Conservation (phyloP, 2,113 vertebrate species). For the Tragelaphus imberbis region DNA sequence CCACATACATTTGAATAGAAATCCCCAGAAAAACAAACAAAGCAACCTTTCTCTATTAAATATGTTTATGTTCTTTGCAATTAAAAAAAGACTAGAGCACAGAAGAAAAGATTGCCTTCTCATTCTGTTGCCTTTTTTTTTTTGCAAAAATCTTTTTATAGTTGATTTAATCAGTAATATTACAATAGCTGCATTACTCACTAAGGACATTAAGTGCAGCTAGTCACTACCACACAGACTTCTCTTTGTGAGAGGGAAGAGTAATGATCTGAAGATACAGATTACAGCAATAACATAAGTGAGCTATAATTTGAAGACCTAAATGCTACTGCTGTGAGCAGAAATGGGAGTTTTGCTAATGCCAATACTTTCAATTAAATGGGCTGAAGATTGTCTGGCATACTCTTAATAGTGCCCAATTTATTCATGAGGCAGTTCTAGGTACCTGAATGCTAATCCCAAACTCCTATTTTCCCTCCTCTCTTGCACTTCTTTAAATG, state of each 20-base stretch:
- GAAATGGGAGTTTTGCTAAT: conserved; percentile 39
- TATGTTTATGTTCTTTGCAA: background rate
- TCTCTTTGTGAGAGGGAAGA: conserved; percentile 58
- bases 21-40: background rate
- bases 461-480: background rate
- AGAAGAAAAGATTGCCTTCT: background rate
- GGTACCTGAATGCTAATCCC: conserved; percentile 38
- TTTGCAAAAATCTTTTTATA: background rate
- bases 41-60: background rate
- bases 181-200: conserved; percentile 12
- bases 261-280: conserved; percentile 7
- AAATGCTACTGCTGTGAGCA: conserved; percentile 2
- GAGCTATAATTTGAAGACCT: conserved; percentile 21
- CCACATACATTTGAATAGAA: background rate
- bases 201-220: background rate
- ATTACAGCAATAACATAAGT: background rate
- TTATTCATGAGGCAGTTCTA: conserved; percentile 63
- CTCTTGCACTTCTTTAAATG: conserved; percentile 47
- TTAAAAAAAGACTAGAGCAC: background rate
- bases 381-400: conserved; percentile 37
- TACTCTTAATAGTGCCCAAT: conserved; percentile 20
- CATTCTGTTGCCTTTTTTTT: background rate
- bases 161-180: conserved; percentile 5
- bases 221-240: background rate
- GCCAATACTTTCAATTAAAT: conserved; percentile 37